A percentile compares a stretch with the other conserved stretches of the same genome.
These are phyloP conservation scores for Amiota communis DNA, from an alignment of 2,888 invertebrate species.

Conservation along the genomic window DNA sequence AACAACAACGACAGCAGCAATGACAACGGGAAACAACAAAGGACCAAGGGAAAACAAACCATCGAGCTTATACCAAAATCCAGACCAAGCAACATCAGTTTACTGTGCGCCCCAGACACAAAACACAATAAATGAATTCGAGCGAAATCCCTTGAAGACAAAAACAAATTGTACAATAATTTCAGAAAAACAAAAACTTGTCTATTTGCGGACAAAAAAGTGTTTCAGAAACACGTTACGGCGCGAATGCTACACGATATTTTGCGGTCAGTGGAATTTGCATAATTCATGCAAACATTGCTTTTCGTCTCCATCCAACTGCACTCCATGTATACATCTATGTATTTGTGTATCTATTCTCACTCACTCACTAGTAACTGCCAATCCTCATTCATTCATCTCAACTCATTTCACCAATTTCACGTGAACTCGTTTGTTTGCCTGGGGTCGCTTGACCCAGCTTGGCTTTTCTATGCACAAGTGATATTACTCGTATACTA, in stretches of 20 bases:
- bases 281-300: conserved; percentile 30
- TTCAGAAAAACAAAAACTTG: not conserved
- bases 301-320: not conserved
- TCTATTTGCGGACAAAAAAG: not conserved
- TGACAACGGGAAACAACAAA: not conserved
- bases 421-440: no score
- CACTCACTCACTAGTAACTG: no score
- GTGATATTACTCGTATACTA: no score
- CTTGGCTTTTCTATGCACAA: no score
- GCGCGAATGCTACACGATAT: conserved; percentile 5
- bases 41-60: not conserved
- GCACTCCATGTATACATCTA: no score
- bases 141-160: conserved; percentile 2
- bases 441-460: no score
- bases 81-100: not conserved
- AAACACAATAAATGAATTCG: not conserved
- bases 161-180: not conserved
- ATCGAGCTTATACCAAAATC: not conserved
- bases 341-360: no score
- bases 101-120: not conserved
- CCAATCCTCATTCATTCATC: no score
- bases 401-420: no score
- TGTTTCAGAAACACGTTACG: not conserved
- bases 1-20: conserved; percentile 17
- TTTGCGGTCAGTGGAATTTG: conserved; percentile 30